Base-by-base conservation (phyloP, 1,140 invertebrate genomes). In the Eupristina koningsbergeri region DNA sequence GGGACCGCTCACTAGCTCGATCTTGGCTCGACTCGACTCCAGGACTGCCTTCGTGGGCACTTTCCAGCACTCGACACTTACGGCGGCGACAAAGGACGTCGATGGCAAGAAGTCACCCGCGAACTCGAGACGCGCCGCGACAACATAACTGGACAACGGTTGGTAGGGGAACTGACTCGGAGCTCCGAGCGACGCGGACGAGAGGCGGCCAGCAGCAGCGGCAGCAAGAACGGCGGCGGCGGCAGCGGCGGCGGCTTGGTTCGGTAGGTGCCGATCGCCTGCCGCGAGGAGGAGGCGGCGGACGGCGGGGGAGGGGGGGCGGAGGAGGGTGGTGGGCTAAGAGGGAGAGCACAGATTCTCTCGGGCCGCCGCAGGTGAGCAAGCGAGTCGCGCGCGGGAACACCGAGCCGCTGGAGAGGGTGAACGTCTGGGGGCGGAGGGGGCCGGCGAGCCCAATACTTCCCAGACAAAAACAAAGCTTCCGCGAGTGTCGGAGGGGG, bases 111-210 rank as follows among this genome's bases (percentile, higher is more conserved):
- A 71, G 19, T 36, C 39, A 29, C 58, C 61, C 31, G 74, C 47
- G 74, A 36, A 22, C 31, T 36, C 67, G 58, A 61, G 61, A 36
- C 53, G 53, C 22, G 26, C 36, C 47, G 58, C 6, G 74, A 63
- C 89, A 91, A 92, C 91, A 91, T 92, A 92, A 92, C 91, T 92
- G 90, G 89, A 91, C 88, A 90, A 86, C 86, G 87, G 88, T 89
- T 90, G 89, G 91, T 90, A 91, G 91, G 91, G 90, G 91, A 92
- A 92, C 89, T 90, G 88, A 91, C 88, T 88, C 87, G 86, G 31
- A 36, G 58, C 75, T 81, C 84, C 88, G 88, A 88, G 87, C 87
- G 86, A 88, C 79, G 79, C 76, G 73, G 84, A 83, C 86, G 86
- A 85, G 83, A 86, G 87, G 86, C 71, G 79, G 81, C 82, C 82